A percentile compares a stretch with the other conserved stretches of the same genome.
These are phyloP conservation scores for Beris chalybata DNA, from an alignment of 2,888 invertebrate genomes.

Conservation along the genomic window DNA sequence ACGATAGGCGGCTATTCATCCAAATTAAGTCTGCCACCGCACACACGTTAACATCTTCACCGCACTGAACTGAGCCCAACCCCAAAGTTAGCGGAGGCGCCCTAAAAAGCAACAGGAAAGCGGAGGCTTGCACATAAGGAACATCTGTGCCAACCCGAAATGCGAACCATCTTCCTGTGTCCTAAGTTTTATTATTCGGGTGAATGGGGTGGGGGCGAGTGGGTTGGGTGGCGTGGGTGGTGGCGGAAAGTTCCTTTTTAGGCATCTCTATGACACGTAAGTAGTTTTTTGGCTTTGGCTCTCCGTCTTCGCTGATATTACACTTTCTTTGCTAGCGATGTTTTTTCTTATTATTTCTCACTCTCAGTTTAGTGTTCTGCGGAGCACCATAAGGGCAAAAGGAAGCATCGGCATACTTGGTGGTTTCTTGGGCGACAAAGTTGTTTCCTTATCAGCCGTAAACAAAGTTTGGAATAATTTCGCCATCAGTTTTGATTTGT, in stretches of 20 bases:
- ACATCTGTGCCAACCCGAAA: constrained; percentile 18
- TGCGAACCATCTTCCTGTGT: constrained; percentile 9
- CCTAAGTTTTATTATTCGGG: constrained; percentile 23
- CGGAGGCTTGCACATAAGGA: constrained; percentile 15
- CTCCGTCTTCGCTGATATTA: constrained; percentile 37
- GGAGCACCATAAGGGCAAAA: no score
- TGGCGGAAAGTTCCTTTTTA: constrained; percentile 4
- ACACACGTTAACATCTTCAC: constrained; percentile 3
- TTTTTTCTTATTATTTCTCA: no score
- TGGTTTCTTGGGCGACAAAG: constrained; percentile 31
- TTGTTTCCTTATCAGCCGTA: constrained; percentile 38
- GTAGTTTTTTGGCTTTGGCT: constrained; percentile 36
- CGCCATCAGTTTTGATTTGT: constrained; percentile 40
- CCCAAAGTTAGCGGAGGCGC: no score
- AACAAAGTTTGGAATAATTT: constrained; percentile 40
- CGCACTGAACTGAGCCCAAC: constrained; percentile 2
- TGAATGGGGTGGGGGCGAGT: background rate
- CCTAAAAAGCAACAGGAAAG: constrained; percentile 18
- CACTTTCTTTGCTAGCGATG: constrained; percentile 26
- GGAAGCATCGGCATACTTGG: constrained; percentile 8
- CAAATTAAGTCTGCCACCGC: constrained; percentile 14
- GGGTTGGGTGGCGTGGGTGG: background rate
- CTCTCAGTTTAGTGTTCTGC: no score
- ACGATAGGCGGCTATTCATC: constrained; percentile 13
- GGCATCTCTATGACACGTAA: constrained; percentile 33